Evolutionary conservation across 2,797 vertebrate species (phyloP).

Genomic region (Spinibarbus caldwelli): DNA sequence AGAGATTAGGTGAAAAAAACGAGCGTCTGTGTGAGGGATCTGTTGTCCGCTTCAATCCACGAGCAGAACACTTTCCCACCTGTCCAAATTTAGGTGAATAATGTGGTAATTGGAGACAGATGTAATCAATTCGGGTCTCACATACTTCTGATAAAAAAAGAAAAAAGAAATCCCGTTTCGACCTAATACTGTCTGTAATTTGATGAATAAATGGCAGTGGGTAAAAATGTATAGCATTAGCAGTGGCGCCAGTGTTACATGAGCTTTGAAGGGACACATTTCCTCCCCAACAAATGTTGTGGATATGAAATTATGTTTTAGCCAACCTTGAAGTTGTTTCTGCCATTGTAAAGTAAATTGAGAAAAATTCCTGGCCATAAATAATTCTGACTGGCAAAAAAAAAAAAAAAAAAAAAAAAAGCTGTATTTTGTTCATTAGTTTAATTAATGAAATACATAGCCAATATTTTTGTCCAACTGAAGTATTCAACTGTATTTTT

Average conservation of each 20-base stretch:
- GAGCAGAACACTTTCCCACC: constrained; percentile 78
- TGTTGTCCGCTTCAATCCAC: constrained; percentile 69
- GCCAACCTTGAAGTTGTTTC: neutral
- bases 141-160: constrained; percentile 64
- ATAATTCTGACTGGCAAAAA: neutral
- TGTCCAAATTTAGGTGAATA: constrained; percentile 74
- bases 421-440: too few relatives aligned
- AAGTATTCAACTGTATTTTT: neutral
- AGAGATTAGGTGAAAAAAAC: constrained; percentile 16
- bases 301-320: neutral
- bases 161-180: constrained; percentile 22
- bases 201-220: constrained; percentile 37
- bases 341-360: neutral
- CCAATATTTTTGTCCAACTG: too few relatives aligned
- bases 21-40: constrained; percentile 64
- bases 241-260: neutral
- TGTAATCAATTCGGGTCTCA: constrained; percentile 78
- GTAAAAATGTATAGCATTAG: constrained; percentile 44
- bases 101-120: constrained; percentile 80
- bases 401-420: too few relatives aligned
- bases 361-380: neutral
- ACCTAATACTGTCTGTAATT: constrained; percentile 54
- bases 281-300: neutral
- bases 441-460: too few relatives aligned
- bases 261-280: neutral